Evolutionary conservation across 1,140 invertebrate genomes (phyloP).

Genomic region (Drosophila busckii): DNA sequence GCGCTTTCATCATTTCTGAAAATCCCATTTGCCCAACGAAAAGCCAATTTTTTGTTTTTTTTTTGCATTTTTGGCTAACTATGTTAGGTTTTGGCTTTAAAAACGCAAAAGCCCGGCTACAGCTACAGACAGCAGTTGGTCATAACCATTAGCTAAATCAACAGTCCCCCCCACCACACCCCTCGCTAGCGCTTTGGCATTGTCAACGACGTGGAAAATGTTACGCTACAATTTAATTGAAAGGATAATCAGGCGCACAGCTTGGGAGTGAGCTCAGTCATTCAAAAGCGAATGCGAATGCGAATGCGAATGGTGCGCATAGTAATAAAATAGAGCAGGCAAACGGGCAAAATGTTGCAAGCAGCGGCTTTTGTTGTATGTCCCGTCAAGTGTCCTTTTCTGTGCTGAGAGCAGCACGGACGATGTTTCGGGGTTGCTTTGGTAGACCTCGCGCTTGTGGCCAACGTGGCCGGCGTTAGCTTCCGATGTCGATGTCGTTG

Average conservation of each 20-base stretch:
- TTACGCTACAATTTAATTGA: conserved; percentile 77
- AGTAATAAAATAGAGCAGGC: too few species aligned
- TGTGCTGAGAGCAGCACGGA: conserved; percentile 43
- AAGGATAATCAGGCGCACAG: conserved; percentile 74
- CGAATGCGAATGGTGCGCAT: conserved; percentile 3
- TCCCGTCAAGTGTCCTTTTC: conserved; percentile 73
- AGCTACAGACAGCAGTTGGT: neutral
- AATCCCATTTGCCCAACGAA: conserved; percentile 37
- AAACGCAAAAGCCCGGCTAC: neutral
- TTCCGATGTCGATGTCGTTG: conserved; percentile 49
- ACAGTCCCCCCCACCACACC: too few species aligned
- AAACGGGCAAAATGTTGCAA: too few species aligned
- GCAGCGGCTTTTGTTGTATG: conserved; percentile 72
- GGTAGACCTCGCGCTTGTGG: conserved; percentile 75
- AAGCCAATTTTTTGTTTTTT: neutral
- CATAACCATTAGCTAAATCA: conserved; percentile 60
- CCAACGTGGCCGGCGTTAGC: conserved; percentile 71
- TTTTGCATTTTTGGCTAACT: too few species aligned
- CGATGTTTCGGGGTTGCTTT: conserved; percentile 57
- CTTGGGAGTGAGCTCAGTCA: conserved; percentile 46
- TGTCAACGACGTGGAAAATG: conserved; percentile 70
- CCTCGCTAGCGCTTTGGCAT: conserved; percentile 14
- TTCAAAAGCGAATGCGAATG: conserved; percentile 5
- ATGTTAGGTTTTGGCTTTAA: neutral
- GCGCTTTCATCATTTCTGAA: conserved; percentile 13